Conservation (phyloP, 2,888 invertebrate species). For the Diloba caeruleocephala region DNA sequence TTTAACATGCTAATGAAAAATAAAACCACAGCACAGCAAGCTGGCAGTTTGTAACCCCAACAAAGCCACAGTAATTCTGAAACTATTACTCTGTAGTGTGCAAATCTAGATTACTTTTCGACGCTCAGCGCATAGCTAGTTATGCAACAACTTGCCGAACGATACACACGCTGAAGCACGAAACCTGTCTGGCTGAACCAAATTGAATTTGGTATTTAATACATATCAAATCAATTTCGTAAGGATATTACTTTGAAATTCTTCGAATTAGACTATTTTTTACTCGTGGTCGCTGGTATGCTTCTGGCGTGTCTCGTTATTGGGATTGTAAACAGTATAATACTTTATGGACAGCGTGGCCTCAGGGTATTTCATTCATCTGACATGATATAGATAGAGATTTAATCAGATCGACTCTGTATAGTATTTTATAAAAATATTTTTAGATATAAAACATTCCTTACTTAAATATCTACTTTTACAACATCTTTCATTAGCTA, state of each 20-base stretch:
- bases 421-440: no score
- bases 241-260: slow-evolving; percentile 6
- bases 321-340: background rate
- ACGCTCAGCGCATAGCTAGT: slow-evolving; percentile 13
- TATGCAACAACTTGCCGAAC: slow-evolving; percentile 17
- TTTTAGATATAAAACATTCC: no score
- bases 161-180: slow-evolving; percentile 35
- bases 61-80: slow-evolving; percentile 16
- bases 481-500: no score
- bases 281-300: background rate
- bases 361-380: background rate
- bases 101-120: slow-evolving; percentile 45
- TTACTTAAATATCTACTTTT: no score
- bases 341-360: background rate
- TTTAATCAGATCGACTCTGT: no score
- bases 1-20: no score
- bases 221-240: slow-evolving; percentile 27
- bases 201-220: slow-evolving; percentile 40
- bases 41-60: slow-evolving; percentile 3
- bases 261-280: background rate
- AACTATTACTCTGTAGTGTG: slow-evolving; percentile 38
- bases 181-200: slow-evolving; percentile 38
- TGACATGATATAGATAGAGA: background rate
- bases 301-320: background rate
- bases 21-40: background rate